Base-by-base conservation (phyloP, 2,113 vertebrate species). In the Montifringilla adamsi region DNA sequence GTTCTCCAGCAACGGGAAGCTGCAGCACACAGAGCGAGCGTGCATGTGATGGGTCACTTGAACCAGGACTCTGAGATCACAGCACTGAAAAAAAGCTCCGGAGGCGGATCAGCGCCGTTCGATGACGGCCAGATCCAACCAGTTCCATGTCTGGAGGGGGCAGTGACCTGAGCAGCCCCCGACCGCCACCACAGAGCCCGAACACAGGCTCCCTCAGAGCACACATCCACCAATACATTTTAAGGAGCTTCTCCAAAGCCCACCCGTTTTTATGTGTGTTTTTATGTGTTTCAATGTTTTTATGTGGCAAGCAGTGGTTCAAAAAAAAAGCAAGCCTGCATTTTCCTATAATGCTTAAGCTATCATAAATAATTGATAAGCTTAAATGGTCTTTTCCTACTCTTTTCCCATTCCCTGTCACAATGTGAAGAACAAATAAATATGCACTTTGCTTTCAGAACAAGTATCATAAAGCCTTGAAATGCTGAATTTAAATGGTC, bases 391-490 rank as follows among this genome's bases (percentile, higher is more conserved):
- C 80, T 68, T 87, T 90, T 89, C 56, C 43, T 67, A 30, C 56
- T 86, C 63, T 55, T 79, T 63, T 70, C 59, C 72, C 26, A 43
- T 43, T 90, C 70, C 67, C 49, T 56, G 47, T 88, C 77, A 91
- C 74, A 90, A 91, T 24, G 46, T 8, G 41, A 83, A 69, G 49
- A 94, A 74, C 75, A 87, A 87, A 76, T 68, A 93, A 94, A 90
- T 58, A 79, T 6, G 41, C 27, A 53, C 90, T 93, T 90, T 69
- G 43, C 82, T 81, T 95, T 73, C 60, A 81, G 89, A 89, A 91
- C 55, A 95, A 95, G 80, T 85, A 92, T n/a, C 59, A 72, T 70
- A 96, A 85, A 95, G 83, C 50, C 47, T 72, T 64, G 67, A 90
- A 84, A 92, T 20, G n/a, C 0, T 89, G 78, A 86, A 94, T 89